Evolutionary conservation across 2,888 invertebrate species (phyloP), one percentile per base, ranked within the genome.

Genomic region (Clivina fossor): DNA sequence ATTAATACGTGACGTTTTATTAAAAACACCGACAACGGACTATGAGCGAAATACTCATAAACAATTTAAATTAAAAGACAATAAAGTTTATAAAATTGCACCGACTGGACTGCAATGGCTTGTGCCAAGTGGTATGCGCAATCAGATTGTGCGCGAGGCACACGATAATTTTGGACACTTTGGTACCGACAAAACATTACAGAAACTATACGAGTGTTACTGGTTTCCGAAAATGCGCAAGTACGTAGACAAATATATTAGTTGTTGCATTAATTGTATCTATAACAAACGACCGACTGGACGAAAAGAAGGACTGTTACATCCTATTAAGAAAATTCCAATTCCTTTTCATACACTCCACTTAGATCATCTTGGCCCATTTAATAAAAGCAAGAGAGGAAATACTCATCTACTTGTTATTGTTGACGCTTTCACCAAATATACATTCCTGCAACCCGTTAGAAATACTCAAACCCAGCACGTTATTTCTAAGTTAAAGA

Each of bases 341-440:
- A 61, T 64, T 5, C 74, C 73, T 0, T 71, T 76, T 28, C 66
- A 73, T 43, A 72, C 70, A 0, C 22, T 75, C 9, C 73, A 75
- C 56, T 46, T 75, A 0, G 74, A 75, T 59, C 74, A 75, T 58
- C 49, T 74, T 2, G 72, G 73, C 2, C 73, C 72, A 3, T 75
- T 73, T 56, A 63, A 65, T 4, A 65, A 60, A n/a, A 69, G 65
- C 30, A 62, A 56, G 5, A 61, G 48, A 0, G 65, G 65, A n/a
- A 72, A 73, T 51, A 58, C 58, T 3, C 61, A 72, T 28, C 43
- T 73, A 9, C 50, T 74, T n/a, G 67, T 63, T 1, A 53, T 66
- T 2, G 65, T 74, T 0, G 72, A 73, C 44, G 69, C 62, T 0
- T 72, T 74, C 33, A 71, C 69, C 0, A 72, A 72, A 51, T 71